These are phyloP conservation scores for Murina feae DNA, from an alignment of 2,113 vertebrate species.

Conservation along the genomic window DNA sequence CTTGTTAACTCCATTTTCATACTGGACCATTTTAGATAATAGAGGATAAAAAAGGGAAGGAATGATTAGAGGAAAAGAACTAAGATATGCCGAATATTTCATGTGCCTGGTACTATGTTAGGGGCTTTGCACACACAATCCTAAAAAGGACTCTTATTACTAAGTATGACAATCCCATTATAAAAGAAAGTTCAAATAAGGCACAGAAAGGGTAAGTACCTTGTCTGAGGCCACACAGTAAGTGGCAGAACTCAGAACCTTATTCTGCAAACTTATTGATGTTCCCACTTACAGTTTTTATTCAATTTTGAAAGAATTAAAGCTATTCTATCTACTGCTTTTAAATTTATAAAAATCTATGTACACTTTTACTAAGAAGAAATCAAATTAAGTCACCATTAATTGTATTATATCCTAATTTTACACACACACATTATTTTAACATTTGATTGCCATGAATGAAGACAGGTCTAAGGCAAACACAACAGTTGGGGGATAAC, in stretches of 20 bases:
- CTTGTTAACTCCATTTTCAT: background rate
- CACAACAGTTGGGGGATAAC: background rate
- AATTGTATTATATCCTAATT: background rate
- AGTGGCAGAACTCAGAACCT: background rate
- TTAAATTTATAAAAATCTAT: background rate
- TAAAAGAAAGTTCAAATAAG: background rate
- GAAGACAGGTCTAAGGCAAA: background rate
- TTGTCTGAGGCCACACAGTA: background rate
- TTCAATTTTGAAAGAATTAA: conserved; percentile 9
- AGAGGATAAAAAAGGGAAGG: background rate
- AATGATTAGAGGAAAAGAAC: background rate
- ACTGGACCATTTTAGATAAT: background rate
- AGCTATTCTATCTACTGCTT: background rate
- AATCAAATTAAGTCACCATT: background rate
- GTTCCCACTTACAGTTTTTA: background rate
- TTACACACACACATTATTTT: background rate
- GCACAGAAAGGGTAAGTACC: background rate
- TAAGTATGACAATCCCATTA: background rate
- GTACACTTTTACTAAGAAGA: background rate
- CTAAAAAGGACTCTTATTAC: background rate
- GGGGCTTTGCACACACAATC: background rate
- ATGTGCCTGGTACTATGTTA: background rate
- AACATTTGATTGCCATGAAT: background rate
- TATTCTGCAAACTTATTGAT: background rate
- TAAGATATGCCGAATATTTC: background rate